Percentiles rank a stretch among this genome's conserved stretches.
These are phyloP conservation scores for Ploceus nigricollis DNA, from an alignment of 2,113 vertebrate species.

Conservation along the genomic window DNA sequence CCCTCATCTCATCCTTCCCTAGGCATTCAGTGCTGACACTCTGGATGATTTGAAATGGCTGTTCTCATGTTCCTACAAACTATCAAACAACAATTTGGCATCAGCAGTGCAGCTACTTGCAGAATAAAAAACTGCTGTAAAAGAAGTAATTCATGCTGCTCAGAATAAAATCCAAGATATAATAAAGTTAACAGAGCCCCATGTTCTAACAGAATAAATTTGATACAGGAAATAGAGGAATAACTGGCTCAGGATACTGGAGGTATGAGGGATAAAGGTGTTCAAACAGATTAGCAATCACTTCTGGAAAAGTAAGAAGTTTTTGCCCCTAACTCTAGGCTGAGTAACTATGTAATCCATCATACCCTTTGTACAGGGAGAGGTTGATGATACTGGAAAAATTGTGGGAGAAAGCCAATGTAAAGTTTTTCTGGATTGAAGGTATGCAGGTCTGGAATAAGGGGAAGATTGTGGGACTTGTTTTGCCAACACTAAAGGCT, in stretches of 20 bases:
- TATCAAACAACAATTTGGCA: not conserved
- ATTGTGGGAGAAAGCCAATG: not conserved
- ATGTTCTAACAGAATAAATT: not conserved
- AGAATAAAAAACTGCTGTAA: not conserved
- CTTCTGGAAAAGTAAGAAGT: not conserved
- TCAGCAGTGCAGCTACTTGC: not conserved
- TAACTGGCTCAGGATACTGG: not conserved
- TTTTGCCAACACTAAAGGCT: not conserved
- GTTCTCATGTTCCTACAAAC: not conserved
- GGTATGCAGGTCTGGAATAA: not conserved
- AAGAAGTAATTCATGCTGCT: not conserved
- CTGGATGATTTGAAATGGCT: not conserved
- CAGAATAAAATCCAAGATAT: not conserved
- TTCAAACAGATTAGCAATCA: not conserved
- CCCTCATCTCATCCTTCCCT: not conserved
- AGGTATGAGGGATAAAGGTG: not conserved
- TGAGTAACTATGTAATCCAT: not conserved
- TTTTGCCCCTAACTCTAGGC: not conserved
- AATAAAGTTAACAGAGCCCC: not conserved
- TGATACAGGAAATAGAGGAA: not conserved
- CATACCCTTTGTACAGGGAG: not conserved
- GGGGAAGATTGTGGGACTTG: not conserved
- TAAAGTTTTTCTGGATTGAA: not conserved
- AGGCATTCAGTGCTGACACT: not conserved
- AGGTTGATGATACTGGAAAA: not conserved